Evolutionary conservation across 2,113 vertebrate genomes (phyloP), one percentile per base, ranked within the genome.

Genomic region (Hemiprocne comata): DNA sequence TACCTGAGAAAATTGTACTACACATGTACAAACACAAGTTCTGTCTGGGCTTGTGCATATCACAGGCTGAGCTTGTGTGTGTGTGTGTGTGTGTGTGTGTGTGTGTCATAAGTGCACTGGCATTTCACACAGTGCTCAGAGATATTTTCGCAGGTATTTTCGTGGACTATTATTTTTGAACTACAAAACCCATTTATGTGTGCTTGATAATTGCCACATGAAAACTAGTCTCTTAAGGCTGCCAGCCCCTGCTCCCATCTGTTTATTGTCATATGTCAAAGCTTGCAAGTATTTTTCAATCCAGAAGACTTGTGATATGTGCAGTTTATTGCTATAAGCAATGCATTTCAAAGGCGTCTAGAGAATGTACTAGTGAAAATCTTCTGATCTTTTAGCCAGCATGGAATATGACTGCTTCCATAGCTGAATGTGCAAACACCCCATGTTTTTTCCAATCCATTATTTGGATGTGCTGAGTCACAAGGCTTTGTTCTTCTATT

Each of bases 91-190:
- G 14, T 20, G 7, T 66, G 26, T 26, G n/a, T 7, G 17, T 3
- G 13, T 1, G 0, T 9, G 4, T 20, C 2, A 0, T 26, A 73
- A 60, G 21, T 7, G 15, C 17, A 28, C 24, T 55, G 48, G 20
- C 38, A 54, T 29, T n/a, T 74, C 58, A 84, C 46, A 46, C 25
- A 71, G 86, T 50, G 50, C 50, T 50, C 24, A 69, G 11, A 73
- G 42, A 11, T 40, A 42, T 8, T 36, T 71, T 26, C 34, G 42
- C 78, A 55, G 53, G 14, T 65, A 61, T 38, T 81, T 64, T 50
- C 34, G 7, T 74, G 69, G 91, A 40, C 21, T 57, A 26, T 16
- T 64, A 58, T 19, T 62, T 92, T 57, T 78, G 44, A 81, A 72
- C 40, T 76, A 54, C 36, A 65, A 72, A 87, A 72, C 46, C 40